Conservation (phyloP, 2,888 invertebrate species). For the Papilio demoleus region DNA sequence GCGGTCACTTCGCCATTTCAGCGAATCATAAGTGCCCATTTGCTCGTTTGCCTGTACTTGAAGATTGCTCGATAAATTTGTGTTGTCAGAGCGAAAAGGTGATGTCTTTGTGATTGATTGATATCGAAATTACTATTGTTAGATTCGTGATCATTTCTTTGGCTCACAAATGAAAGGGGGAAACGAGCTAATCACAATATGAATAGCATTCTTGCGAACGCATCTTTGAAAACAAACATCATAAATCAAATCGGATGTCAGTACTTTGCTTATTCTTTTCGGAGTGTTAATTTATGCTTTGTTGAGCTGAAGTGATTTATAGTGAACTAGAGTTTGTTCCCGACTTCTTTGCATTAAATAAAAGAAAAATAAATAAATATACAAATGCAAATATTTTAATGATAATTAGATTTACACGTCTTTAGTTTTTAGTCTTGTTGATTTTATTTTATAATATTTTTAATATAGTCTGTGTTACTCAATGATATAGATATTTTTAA, state of each 20-base stretch:
- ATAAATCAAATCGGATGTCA: constrained; percentile 33
- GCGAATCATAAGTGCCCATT: no score
- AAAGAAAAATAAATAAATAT: no score
- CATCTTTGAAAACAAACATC: constrained; percentile 31
- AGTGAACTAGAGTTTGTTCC: background rate
- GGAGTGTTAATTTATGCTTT: constrained; percentile 33
- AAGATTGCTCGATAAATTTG: background rate
- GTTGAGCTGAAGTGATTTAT: constrained; percentile 33
- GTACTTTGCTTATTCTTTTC: constrained; percentile 11
- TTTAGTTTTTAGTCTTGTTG: no score
- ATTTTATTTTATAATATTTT: no score
- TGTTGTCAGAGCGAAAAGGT: background rate
- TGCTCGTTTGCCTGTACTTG: no score
- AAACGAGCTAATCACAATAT: constrained; percentile 29
- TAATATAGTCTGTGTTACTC: no score
- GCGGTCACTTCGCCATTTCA: no score
- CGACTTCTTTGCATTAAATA: background rate
- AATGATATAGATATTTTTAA: no score
- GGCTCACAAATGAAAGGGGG: background rate
- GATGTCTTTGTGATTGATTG: constrained; percentile 26
- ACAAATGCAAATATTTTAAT: no score
- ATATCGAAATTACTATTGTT: background rate
- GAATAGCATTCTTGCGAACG: constrained; percentile 29
- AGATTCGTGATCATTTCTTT: background rate
- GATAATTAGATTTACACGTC: no score